Base-by-base conservation (phyloP, 1,140 invertebrate genomes). In the Caenorhabditis inopinata region DNA sequence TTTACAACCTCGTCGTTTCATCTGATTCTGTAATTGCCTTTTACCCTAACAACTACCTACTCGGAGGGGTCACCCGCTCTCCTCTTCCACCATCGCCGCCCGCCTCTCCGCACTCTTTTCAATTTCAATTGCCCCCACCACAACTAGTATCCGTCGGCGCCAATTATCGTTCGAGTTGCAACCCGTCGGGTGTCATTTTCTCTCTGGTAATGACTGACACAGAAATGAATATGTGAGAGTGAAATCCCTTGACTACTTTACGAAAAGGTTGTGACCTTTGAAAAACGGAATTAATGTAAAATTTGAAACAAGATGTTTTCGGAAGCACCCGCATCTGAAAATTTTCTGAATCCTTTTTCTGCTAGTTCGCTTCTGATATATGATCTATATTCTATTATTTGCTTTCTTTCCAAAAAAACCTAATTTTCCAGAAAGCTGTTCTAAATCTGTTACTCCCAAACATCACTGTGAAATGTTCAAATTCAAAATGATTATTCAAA, bases 121-220 rank as follows among this genome's bases (percentile, higher is more conserved):
- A 6, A 2, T 62, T 68, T 38, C 29, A 68, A 68, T 68, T 68
- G 14, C 16, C 32, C 29, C 12, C 11, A 29, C 23, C 12, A 42
- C 58, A 35, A 35, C 58, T 32, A 68, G 32, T 68, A 32, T 38
- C 58, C 58, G 58, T 29, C 58, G 58, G 58, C 58, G 58, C 58
- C 58, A 68, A 68, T 68, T 68, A 68, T 68, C 58, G 58, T 32
- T 68, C n/a, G 58, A 68, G 58, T 68, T 68, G 58, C 58, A 68
- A 68, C 58, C 58, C 35, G 38, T 32, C 58, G 58, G 58, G 58
- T 68, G 58, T 68, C 58, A 68, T 68, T 68, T 68, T 42, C 38
- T n/a, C n/a, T 68, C 58, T 68, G 32, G 58, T 68, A 68, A 68
- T 68, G 58, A 68, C 58, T 68, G 58, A 68, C 58, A 68, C 32